Base-by-base conservation (phyloP, 2,888 invertebrate genomes). In the Meteorus colon region DNA sequence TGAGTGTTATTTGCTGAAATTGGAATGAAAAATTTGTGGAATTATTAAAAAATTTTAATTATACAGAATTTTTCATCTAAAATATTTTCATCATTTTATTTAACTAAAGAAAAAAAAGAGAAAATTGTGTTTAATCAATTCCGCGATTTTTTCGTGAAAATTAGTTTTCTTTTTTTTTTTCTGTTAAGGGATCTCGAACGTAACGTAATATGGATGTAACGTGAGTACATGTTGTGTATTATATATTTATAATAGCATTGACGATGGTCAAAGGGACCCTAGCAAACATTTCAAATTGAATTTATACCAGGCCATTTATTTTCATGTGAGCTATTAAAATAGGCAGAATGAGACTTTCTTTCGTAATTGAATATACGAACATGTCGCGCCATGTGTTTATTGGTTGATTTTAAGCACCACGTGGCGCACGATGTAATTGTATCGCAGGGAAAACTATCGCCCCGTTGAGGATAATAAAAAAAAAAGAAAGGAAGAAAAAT, bases 371-470 rank as follows among this genome's bases (percentile, higher is more conserved):
- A 65, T 51, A 31, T 24, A 37, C 45, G 37, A 24, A 51, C 19
- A 24, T 37, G 19, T 34, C 55, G 29, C 19, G 31, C 34, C 67
- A 45, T 68, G 34, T 29, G 37, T 34, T 65, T 24, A 63, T 73
- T 51, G 29, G 55, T 19, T 55, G 55, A 4, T 55, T 55, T 55
- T 19, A 55, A 55, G n/a, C 19, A 59, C 55, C 67, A 67, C 55
- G 59, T 73, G 67, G 31, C 55, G 66, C 31, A 31, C 29, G n/a
- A 73, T 67, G 67, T 73, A 73, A 73, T 73, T 67, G 37, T 67
- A 27, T 59, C 31, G 29, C 67, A 27, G 41, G 34, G 45, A 55
- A 55, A 72, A 48, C 16, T 55, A 67, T 67, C 37, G 45, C 48
- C 48, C 71, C 41, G n/a, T n/a, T 24, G 59, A 41, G 24, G 41